Evolutionary conservation across 1,140 invertebrate species (phyloP), one percentile per base, ranked within the genome.

Genomic region (Antheraea mylitta): DNA sequence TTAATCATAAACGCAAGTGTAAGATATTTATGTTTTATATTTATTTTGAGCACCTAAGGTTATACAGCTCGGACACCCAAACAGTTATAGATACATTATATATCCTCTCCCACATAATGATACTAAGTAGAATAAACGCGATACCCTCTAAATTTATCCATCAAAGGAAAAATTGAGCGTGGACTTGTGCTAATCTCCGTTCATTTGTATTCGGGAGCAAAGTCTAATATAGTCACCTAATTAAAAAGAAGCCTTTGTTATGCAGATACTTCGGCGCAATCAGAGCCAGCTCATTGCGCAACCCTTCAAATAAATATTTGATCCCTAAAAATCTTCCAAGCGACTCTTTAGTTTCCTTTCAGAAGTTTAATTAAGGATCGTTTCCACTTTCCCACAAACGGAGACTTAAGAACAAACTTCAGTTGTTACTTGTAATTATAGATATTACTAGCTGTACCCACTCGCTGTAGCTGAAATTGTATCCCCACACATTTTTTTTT

Each of bases 181-280:
- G 16, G 5, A 16, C 45, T 53, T 61, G 60, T 36, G 60, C 60
- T 61, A 61, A 61, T 61, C 60, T 61, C 30, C 60, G 18, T 61
- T 61, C 60, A 61, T 61, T 61, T 61, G 22, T 30, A 61, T 61
- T 22, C 60, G 19, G 60, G 60, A 42, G 60, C 30, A 13, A n/a
- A 61, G 19, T 61, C 30, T 30, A 61, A 61, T 36, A 61, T 61
- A 61, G 60, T 30, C 60, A 61, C 60, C 60, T 61, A 61, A 61
- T 61, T 61, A 61, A 61, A 61, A 61, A 36, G 30, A 22, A 30
- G 19, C 60, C 60, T 61, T 61, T 61, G 60, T 61, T 36, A 61
- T 61, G 60, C 60, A 61, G 60, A 61, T 61, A 61, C 60, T 19
- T 61, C 60, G 16, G 60, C 19, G 60, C 60, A 61, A 61, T 61